Percentiles rank a stretch among this genome's conserved stretches.
Evolutionary conservation across 2,888 invertebrate genomes (phyloP).

Genomic region (Nowickia ferox): DNA sequence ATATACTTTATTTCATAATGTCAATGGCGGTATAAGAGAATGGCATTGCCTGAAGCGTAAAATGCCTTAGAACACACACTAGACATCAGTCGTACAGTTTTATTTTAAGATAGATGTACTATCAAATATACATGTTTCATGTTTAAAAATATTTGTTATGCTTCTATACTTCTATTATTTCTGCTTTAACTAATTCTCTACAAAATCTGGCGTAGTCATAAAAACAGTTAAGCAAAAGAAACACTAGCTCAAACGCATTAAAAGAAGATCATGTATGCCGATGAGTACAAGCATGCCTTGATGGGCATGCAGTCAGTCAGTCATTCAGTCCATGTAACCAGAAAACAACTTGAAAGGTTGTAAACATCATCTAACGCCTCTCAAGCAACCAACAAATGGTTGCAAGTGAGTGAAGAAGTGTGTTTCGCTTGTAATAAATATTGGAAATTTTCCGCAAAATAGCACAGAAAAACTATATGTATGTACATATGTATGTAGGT

Average conservation of each 20-base stretch:
- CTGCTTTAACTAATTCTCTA: constrained; percentile 5
- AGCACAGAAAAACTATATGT: not conserved
- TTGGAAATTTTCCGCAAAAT: constrained; percentile 9
- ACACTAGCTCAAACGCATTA: constrained; percentile 4
- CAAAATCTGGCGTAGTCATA: constrained; percentile 8
- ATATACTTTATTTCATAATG: constrained; percentile 56
- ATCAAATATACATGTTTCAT: constrained; percentile 5
- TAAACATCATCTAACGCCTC: constrained; percentile 67
- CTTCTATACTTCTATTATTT: constrained; percentile 39
- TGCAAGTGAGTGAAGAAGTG: constrained; percentile 38
- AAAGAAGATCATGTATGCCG: constrained; percentile 21
- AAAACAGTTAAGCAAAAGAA: constrained; percentile 18
- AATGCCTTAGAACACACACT: constrained; percentile 34
- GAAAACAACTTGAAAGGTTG: constrained; percentile 68
- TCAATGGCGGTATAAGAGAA: constrained; percentile 56
- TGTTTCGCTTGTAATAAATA: constrained; percentile 29
- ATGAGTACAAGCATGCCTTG: constrained; percentile 43
- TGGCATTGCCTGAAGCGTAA: constrained; percentile 69
- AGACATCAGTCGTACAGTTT: not conserved
- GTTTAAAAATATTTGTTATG: constrained; percentile 63
- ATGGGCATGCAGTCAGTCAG: constrained; percentile 47
- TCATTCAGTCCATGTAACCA: constrained; percentile 64
- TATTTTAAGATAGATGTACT: not conserved
- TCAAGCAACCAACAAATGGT: constrained; percentile 36
- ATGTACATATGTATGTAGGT: too few relatives aligned